Conservation (phyloP, 2,797 vertebrate genomes). For the Spinibarbus caldwelli region DNA sequence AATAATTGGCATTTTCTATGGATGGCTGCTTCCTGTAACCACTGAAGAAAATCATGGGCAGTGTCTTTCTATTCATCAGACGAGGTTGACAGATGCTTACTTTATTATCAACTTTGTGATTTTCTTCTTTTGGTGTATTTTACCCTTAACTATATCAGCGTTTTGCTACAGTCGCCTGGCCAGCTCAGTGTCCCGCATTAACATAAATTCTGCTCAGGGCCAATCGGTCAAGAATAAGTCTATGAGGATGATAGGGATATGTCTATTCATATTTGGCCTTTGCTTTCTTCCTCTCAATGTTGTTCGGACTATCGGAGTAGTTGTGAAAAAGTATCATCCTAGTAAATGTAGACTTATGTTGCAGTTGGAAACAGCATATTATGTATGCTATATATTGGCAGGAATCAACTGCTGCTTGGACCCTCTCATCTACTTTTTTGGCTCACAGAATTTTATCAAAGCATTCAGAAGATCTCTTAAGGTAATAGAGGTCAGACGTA, state of each 20-base stretch:
- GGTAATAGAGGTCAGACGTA: neutral
- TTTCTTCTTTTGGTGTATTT: conserved; percentile 66
- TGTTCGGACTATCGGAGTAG: conserved; percentile 63
- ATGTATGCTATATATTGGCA: conserved; percentile 67
- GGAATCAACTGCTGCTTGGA: conserved; percentile 76
- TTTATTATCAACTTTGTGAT: conserved; percentile 70
- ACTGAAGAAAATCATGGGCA: conserved; percentile 55
- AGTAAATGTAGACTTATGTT: conserved; percentile 56
- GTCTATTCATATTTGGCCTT: conserved; percentile 72
- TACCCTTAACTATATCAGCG: conserved; percentile 70
- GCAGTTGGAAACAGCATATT: conserved; percentile 66
- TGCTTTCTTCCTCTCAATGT: conserved; percentile 78
- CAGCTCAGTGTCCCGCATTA: conserved; percentile 66
- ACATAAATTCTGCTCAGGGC: conserved; percentile 66
- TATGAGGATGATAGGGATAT: conserved; percentile 69
- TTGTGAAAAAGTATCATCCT: conserved; percentile 63
- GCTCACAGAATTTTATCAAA: conserved; percentile 66
- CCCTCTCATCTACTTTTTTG: conserved; percentile 73
- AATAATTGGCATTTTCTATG: conserved; percentile 63
- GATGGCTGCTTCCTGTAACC: conserved; percentile 67
- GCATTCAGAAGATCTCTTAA: conserved; percentile 63
- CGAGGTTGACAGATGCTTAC: conserved; percentile 53
- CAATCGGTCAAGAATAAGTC: conserved; percentile 73
- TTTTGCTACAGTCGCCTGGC: conserved; percentile 70
- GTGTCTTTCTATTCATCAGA: conserved; percentile 76